Evolutionary conservation across 2,113 vertebrate genomes (phyloP).

Genomic region (Sterrhoptilus dennistouni): DNA sequence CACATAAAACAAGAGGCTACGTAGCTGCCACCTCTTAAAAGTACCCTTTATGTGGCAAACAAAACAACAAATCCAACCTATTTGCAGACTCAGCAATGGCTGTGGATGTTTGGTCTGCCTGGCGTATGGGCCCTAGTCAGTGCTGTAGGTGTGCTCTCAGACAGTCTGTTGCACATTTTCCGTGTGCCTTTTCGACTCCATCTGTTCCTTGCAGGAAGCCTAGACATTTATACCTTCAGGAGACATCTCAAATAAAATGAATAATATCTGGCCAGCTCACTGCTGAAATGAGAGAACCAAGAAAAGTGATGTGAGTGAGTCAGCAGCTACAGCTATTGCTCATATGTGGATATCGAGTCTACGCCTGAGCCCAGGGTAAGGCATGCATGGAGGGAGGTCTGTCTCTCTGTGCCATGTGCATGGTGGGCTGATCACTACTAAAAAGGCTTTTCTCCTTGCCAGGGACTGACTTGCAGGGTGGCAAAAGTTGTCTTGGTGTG

Average conservation of each 20-base stretch:
- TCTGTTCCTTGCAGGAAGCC: neutral
- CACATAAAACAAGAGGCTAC: neutral
- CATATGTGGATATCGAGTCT: neutral
- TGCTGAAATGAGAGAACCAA: neutral
- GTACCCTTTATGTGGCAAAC: neutral
- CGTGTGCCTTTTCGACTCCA: neutral
- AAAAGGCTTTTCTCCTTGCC: neutral
- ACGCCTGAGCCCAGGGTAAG: neutral
- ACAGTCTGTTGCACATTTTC: neutral
- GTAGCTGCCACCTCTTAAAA: neutral
- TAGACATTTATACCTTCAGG: neutral
- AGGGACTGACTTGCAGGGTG: neutral
- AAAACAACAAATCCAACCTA: neutral
- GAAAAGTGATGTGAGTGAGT: neutral
- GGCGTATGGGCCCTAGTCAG: accelerated
- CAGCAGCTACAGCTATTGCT: conserved; percentile 29
- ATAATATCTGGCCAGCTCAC: conserved; percentile 18
- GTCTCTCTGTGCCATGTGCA: neutral
- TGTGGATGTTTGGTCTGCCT: accelerated
- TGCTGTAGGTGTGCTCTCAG: neutral
- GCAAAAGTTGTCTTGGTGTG: neutral
- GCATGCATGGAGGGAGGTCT: neutral
- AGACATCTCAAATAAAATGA: conserved; percentile 20
- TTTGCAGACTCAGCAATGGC: neutral
- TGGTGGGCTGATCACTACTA: neutral